Percentiles rank a stretch among this genome's conserved stretches.
Evolutionary conservation across 2,888 invertebrate genomes (phyloP).

Genomic region (Morpho deidamia): DNA sequence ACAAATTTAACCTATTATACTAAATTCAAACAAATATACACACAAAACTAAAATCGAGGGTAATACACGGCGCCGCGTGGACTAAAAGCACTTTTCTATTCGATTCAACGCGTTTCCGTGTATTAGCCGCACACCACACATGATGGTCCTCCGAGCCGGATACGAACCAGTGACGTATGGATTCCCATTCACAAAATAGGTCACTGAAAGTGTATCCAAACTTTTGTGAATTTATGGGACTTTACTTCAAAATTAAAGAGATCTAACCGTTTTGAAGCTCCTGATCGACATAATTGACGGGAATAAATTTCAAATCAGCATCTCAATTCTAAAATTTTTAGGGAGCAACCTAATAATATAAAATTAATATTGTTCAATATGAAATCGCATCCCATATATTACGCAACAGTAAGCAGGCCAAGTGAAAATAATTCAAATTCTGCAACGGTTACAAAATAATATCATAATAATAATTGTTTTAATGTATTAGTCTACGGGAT

Average conservation of each 20-base stretch:
- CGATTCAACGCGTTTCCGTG: neutral
- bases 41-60: slow-evolving; percentile 40
- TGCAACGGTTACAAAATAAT: neutral
- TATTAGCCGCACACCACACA: neutral
- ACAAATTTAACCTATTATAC: slow-evolving; percentile 69
- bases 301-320: too few species aligned
- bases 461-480: neutral
- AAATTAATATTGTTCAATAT: too few species aligned
- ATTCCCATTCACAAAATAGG: slow-evolving; percentile 3
- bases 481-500: slow-evolving; percentile 20
- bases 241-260: slow-evolving; percentile 42
- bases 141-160: slow-evolving; percentile 1
- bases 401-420: too few species aligned
- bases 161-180: neutral
- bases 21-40: slow-evolving; percentile 71
- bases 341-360: too few species aligned
- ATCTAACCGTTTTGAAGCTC: slow-evolving; percentile 38
- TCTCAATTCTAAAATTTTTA: too few species aligned
- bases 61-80: neutral
- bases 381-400: too few species aligned
- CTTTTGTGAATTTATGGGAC: slow-evolving; percentile 9
- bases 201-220: neutral
- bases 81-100: too few species aligned
- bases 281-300: neutral
- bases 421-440: neutral